phyloP scores from a whole-genome alignment of 1,140 invertebrate species.

The Pseudobourletiella spinata region DNA sequence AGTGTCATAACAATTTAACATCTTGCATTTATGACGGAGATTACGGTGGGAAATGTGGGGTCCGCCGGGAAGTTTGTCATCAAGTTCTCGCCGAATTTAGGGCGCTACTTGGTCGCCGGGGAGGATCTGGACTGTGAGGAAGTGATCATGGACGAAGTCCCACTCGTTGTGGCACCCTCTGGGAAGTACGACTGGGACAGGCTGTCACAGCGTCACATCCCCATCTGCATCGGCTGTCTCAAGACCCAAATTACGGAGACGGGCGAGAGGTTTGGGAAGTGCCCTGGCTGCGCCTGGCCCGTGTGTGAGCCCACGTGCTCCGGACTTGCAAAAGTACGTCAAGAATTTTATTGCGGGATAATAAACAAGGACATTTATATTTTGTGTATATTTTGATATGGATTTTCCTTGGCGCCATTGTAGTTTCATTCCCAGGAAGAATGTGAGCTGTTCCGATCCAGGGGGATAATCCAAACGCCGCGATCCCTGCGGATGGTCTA shows the following conservation, averaged over 20 bases:
- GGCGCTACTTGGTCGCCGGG: background rate
- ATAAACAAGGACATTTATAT: background rate
- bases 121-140: background rate
- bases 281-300: background rate
- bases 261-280: background rate
- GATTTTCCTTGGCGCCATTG: background rate
- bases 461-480: background rate
- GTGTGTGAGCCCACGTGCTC: background rate
- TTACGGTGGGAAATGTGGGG: no score
- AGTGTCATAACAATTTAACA: no score
- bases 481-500: background rate
- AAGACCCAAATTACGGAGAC: background rate
- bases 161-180: conserved; percentile 4
- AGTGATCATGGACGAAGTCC: background rate
- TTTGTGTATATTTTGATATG: background rate
- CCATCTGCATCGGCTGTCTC: background rate
- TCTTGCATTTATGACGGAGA: no score
- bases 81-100: background rate
- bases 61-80: background rate
- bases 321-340: background rate
- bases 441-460: background rate
- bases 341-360: background rate
- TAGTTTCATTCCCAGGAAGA: conserved; percentile 2
- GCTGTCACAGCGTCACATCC: background rate
- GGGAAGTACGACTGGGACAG: background rate